Evolutionary conservation across 2,888 invertebrate genomes (phyloP), one percentile per base, ranked within the genome.

Genomic region (Rhingia rostrata): DNA sequence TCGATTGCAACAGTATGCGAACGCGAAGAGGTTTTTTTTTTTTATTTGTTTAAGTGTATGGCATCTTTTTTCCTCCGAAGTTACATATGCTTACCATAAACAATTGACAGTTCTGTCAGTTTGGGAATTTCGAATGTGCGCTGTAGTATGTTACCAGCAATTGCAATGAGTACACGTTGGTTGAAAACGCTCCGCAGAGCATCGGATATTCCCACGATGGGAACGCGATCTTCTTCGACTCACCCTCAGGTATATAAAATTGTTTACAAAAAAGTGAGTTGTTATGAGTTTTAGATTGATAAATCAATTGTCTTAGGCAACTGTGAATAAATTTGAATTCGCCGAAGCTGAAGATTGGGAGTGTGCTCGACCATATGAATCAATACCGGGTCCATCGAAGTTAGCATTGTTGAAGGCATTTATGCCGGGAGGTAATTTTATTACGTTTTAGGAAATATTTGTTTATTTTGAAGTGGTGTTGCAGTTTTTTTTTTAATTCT

Each of bases 321-420:
- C 53, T 33, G 80, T 70, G 45, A 70, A 79, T 2, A 84, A 74
- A 32, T 10, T 7, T 0, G 79, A 70, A 6, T 32, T 33, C 3
- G 64, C 33, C 66, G 80, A 80, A 22, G 7, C 60, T 1, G 84
- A 84, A 6, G 39, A 54, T 6, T 84, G 74, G 79, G 14, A 3
- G 0, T 54, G n/a, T 10, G 84, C 84, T 1, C 43, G 45, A 2
- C 80, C 84, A 12, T 84, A 80, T 4, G 14, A 80, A 12, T 54
- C 74, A 2, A 61, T 84, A 14, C 84, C 84, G 6, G 80, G 84
- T 6, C 84, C 84, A 10, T 70, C 84, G 47, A 84, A 80, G 14
- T 80, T 37, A 33, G 61, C 69, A 9, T 47, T 84, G 10, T 22
- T 74, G 43, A 84, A 54, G 43, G 84, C 80, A 1, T 84, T 84